Percentiles rank a stretch among this genome's conserved stretches.
Conservation (phyloP, 2,888 invertebrate genomes). For the Salpingus planirostris region DNA sequence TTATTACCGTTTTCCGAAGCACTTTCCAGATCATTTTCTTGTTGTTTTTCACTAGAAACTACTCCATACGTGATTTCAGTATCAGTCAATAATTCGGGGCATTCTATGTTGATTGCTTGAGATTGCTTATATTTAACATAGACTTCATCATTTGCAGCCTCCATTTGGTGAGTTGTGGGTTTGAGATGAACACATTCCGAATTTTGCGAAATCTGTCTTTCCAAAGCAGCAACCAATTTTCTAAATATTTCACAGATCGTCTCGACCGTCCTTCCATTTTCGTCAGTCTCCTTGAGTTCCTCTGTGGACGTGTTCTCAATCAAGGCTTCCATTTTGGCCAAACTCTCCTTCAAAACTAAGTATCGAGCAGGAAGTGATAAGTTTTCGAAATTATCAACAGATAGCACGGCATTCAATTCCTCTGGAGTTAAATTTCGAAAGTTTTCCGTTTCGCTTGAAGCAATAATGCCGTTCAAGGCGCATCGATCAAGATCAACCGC, state of each 20-base stretch:
- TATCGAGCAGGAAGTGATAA: conserved; percentile 31
- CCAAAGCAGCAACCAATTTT: conserved; percentile 25
- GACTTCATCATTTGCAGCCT: neutral
- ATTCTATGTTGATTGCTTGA: no score
- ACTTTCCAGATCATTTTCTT: no score
- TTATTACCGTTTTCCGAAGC: no score
- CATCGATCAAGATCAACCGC: conserved; percentile 33
- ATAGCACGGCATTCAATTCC: conserved; percentile 28
- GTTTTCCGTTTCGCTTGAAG: conserved; percentile 16
- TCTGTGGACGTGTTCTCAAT: conserved; percentile 17
- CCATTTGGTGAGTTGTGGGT: neutral
- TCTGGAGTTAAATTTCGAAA: conserved; percentile 23
- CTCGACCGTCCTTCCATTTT: conserved; percentile 27
- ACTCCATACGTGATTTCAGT: no score
- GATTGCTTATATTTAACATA: neutral
- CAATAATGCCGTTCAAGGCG: conserved; percentile 27
- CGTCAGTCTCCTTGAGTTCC: conserved; percentile 22
- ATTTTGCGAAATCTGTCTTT: conserved; percentile 4
- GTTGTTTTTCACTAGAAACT: no score
- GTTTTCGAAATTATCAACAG: conserved; percentile 34
- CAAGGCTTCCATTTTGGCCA: conserved; percentile 25
- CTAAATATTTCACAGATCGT: conserved; percentile 30
- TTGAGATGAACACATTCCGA: neutral
- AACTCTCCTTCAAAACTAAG: conserved; percentile 27
- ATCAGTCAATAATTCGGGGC: neutral